Evolutionary conservation across 1,140 invertebrate genomes (phyloP).

Genomic region (Drosophila seguyi): DNA sequence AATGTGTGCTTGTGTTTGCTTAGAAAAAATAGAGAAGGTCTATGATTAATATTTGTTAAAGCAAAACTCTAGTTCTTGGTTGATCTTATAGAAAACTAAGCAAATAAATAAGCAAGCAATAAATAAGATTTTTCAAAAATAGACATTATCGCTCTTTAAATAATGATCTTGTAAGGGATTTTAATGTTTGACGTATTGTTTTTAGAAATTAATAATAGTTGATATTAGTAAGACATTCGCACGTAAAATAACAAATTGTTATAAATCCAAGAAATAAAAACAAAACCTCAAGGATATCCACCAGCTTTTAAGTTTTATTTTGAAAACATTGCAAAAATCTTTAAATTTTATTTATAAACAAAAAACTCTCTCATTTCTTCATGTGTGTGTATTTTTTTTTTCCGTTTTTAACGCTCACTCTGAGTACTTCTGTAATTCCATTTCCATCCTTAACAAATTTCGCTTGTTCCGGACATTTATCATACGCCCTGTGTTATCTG

Average conservation of each 20-base stretch:
- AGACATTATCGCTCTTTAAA: no score
- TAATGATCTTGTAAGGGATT: rapidly evolving
- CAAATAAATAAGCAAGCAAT: not conserved
- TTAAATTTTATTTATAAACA: no score
- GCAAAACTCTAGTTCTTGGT: not conserved
- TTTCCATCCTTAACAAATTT: constrained; percentile 62
- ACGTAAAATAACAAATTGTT: not conserved
- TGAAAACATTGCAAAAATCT: no score
- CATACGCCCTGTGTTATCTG: constrained; percentile 59
- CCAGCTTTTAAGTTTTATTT: not conserved
- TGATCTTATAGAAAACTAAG: no score
- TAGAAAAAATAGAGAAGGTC: constrained; percentile 1
- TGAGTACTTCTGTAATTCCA: constrained; percentile 55
- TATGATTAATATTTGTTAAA: not conserved
- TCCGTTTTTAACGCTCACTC: constrained; percentile 6
- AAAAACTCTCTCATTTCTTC: not conserved
- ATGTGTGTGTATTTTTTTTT: constrained; percentile 8
- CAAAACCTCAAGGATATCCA: not conserved
- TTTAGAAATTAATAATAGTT: no score
- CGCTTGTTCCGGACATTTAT: constrained; percentile 64
- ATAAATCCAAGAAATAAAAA: not conserved
- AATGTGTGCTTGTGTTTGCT: constrained; percentile 22
- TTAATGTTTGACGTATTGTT: no score
- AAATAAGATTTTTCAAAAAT: not conserved
- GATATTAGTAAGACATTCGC: no score